Conservation (phyloP, 2,888 invertebrate genomes). For the Nephrotoma appendiculata region DNA sequence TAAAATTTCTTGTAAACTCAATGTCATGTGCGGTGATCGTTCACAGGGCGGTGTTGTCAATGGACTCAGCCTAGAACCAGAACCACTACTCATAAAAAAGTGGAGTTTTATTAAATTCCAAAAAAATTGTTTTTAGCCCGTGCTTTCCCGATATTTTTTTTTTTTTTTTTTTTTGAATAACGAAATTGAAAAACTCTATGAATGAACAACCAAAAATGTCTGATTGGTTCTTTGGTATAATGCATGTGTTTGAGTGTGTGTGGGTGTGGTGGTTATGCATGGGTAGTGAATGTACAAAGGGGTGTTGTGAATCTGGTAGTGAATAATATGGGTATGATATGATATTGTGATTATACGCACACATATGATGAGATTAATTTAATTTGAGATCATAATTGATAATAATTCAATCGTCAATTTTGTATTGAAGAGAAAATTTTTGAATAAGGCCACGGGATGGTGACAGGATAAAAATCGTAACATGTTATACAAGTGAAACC, state of each 20-base stretch:
- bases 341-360: background rate
- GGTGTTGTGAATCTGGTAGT: conserved; percentile 12
- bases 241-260: conserved; percentile 12
- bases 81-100: conserved; percentile 25
- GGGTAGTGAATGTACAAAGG: conserved; percentile 8
- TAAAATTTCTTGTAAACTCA: conserved; percentile 82
- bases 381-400: background rate
- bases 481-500: background rate
- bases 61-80: conserved; percentile 56
- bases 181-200: background rate
- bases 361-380: background rate
- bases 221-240: background rate
- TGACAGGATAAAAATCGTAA: background rate
- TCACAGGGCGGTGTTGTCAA: conserved; percentile 78
- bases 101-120: conserved; percentile 24
- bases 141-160: conserved; percentile 26
- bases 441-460: background rate
- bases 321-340: conserved; percentile 4
- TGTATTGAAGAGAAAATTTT: background rate
- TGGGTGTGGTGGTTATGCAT: conserved; percentile 15
- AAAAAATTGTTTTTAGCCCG: conserved; percentile 27
- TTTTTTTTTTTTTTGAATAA: background rate
- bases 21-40: conserved; percentile 69
- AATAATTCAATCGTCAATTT: background rate
- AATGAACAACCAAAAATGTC: background rate